A percentile compares a stretch with the other conserved stretches of the same genome.
These are phyloP conservation scores for Lithobates sylvaticus DNA, from an alignment of 2,797 vertebrate genomes.

Conservation along the genomic window DNA sequence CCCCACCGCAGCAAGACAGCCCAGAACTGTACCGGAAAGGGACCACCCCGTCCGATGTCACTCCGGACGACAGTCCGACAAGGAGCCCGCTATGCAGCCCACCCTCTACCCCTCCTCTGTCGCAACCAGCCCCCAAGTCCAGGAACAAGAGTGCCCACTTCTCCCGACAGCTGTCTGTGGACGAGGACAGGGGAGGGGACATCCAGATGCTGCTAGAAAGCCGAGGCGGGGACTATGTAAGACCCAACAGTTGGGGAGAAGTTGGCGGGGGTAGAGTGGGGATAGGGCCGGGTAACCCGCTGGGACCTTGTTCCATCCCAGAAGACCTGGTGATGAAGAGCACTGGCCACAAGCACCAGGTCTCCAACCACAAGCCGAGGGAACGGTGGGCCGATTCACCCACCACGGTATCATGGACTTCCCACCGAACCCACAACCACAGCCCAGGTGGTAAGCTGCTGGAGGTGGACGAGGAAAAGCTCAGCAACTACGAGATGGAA, in stretches of 20 bases:
- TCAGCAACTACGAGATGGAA: conserved; percentile 97
- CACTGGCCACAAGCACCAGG: conserved; percentile 85
- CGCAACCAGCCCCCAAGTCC: conserved; percentile 73
- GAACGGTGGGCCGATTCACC: conserved; percentile 90
- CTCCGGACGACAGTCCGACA: conserved; percentile 88
- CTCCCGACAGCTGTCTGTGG: conserved; percentile 88
- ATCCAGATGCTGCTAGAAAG: conserved; percentile 95
- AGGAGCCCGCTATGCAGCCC: conserved; percentile 90
- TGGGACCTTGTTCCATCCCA: conserved; percentile 76
- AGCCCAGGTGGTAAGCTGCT: conserved; percentile 84
- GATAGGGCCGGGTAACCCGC: conserved; percentile 78
- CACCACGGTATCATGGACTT: conserved; percentile 86
- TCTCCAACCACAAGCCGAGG: conserved; percentile 89
- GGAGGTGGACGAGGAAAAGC: conserved; percentile 94
- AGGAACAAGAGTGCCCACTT: conserved; percentile 89
- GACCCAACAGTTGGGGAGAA: conserved; percentile 88
- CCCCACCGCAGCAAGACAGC: conserved; percentile 85
- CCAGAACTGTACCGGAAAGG: conserved; percentile 94
- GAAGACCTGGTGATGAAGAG: conserved; percentile 85
- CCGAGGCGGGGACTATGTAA: conserved; percentile 81
- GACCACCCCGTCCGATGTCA: conserved; percentile 89
- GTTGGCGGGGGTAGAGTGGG: conserved; percentile 77
- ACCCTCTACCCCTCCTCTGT: conserved; percentile 76
- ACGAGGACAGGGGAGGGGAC: conserved; percentile 88
- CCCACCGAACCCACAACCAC: conserved; percentile 86